Base-by-base conservation (phyloP, 2,797 vertebrate species). In the Peromyscus melanophrys region DNA sequence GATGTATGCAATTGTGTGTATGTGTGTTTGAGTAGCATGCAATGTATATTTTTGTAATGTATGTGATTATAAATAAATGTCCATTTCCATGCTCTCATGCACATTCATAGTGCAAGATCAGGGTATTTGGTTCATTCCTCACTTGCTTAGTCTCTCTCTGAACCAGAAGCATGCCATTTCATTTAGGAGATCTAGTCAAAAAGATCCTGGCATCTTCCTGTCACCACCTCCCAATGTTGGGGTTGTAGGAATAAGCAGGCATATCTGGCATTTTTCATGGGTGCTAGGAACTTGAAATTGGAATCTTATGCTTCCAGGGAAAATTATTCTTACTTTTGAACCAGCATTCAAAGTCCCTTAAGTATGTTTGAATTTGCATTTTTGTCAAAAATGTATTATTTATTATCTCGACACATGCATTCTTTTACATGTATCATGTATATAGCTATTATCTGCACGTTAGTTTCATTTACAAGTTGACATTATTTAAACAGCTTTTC, bases 161-260 rank as follows among this genome's bases (percentile, higher is more conserved):
- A 40, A 37, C 8, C 25, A 59, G 23, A 11, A 55, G 10, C 9
- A 55, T 80, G 31, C 3, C 29, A 4, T 55, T 55, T 61, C 27
- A 23, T 43, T 40, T 43, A 61, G n/a, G 12, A 40, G 13, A 40
- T 40, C 25, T 61, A 82, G 13, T 4, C 25, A 61, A 40, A 8
- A 8, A 82, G 6, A 13, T 40, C 80, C 23, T 29, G 13, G 23
- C 7, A 16, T 61, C 12, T 13, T 40, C 10, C 12, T 67, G 10
- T 23, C 5, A 21, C 19, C 4, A 34, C 0, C 17, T 49, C 1
- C 8, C 0, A n/a, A 49, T 49, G 17, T 34, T 9, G 31, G 19
- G 6, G 1, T 85, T n/a, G 29, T 67, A 85, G 43, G 29, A 34
- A 67, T 67, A 23, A 49, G 7, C 29, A 85, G 29, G 2, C 3